Evolutionary conservation across 2,888 invertebrate species (phyloP).

Genomic region (Netelia fuscicornis): DNA sequence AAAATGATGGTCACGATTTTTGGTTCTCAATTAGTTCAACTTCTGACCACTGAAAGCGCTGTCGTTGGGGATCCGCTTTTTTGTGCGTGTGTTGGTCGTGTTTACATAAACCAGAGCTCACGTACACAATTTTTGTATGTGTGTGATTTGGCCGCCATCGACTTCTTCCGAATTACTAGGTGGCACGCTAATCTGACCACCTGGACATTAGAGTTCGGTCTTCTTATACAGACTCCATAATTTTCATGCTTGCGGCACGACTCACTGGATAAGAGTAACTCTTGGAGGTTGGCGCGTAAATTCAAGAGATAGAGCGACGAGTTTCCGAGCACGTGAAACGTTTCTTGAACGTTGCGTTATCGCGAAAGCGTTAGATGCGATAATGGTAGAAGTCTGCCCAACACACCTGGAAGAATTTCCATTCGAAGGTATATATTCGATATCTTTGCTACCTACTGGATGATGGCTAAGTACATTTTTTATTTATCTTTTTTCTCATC

Average conservation of each 20-base stretch:
- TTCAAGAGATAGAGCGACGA: slow-evolving; percentile 28
- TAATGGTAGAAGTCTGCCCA: slow-evolving; percentile 33
- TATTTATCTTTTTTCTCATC: not conserved
- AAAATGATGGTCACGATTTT: too few relatives aligned
- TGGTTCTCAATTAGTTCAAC: too few relatives aligned
- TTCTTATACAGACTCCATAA: too few relatives aligned
- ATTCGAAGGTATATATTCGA: slow-evolving; percentile 25
- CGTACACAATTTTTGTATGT: too few relatives aligned
- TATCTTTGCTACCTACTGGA: not conserved
- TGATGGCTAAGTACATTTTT: not conserved
- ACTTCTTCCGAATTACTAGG: too few relatives aligned
- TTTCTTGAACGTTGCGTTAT: not conserved
- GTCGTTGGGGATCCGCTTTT: too few relatives aligned
- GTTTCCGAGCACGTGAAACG: not conserved
- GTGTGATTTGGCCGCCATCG: too few relatives aligned
- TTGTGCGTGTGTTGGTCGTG: too few relatives aligned
- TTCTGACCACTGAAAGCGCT: too few relatives aligned
- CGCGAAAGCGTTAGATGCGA: not conserved
- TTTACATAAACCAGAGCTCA: too few relatives aligned
- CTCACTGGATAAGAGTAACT: not conserved
- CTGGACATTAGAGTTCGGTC: too few relatives aligned
- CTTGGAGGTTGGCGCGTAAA: not conserved
- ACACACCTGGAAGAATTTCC: slow-evolving; percentile 19
- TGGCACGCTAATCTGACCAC: too few relatives aligned
- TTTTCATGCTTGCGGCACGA: not conserved